A percentile compares a stretch with the other conserved stretches of the same genome.
Conservation (phyloP, 2,888 invertebrate genomes). For the Nesidiocoris tenuis region DNA sequence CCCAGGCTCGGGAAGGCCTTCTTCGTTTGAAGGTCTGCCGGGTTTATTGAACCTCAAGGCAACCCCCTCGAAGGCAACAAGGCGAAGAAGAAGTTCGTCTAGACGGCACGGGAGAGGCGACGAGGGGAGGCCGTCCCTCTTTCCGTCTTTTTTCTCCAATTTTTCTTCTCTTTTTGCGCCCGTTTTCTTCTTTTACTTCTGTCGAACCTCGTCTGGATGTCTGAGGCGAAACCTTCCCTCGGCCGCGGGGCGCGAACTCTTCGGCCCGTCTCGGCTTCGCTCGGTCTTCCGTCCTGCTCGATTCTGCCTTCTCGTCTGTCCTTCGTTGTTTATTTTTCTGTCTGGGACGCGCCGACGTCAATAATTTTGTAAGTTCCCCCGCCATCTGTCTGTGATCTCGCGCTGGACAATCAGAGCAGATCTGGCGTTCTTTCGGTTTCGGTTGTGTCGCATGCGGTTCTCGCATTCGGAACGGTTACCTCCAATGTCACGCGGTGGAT, state of each 20-base stretch:
- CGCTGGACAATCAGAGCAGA: background rate
- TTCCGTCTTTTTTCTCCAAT: constrained; percentile 12
- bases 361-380: background rate
- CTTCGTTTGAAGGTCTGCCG: constrained; percentile 41
- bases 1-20: background rate
- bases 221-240: background rate
- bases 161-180: constrained; percentile 7
- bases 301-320: too few species aligned
- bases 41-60: constrained; percentile 37
- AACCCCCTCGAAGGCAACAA: constrained; percentile 21
- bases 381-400: background rate
- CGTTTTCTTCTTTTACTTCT: background rate
- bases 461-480: too few species aligned
- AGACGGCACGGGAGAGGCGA: constrained; percentile 1
- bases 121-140: constrained; percentile 26
- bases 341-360: background rate
- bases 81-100: constrained; percentile 18
- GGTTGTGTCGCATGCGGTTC: too few species aligned
- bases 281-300: background rate
- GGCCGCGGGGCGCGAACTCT: background rate
- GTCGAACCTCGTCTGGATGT: background rate
- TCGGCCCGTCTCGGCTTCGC: background rate
- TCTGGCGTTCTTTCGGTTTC: background rate
- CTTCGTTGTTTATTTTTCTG: background rate
- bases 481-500: too few species aligned